Conservation (phyloP, 2,888 invertebrate species). For the Heliconius charithonia region DNA sequence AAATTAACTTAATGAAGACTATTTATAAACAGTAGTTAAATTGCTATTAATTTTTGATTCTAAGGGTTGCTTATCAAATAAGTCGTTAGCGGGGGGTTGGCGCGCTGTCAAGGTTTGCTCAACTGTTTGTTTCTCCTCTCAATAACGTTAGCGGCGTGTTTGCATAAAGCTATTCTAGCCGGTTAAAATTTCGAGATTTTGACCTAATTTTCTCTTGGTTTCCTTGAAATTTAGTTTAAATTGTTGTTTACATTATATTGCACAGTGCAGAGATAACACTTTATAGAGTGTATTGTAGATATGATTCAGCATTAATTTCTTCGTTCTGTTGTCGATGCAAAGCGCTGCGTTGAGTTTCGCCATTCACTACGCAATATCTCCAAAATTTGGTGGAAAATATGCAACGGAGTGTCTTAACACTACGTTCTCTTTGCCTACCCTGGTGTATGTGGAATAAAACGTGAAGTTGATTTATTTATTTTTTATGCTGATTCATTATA, state of each 20-base stretch:
- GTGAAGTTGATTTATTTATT: too few species aligned
- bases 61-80: conserved; percentile 22
- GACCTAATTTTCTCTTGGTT: neutral
- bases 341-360: too few species aligned
- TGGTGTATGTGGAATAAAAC: too few species aligned
- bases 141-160: conserved; percentile 30
- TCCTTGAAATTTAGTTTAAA: neutral
- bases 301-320: too few species aligned
- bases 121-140: conserved; percentile 22
- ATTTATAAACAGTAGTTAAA: conserved; percentile 21
- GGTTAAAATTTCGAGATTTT: neutral
- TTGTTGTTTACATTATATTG: neutral
- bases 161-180: conserved; percentile 15
- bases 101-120: conserved; percentile 28
- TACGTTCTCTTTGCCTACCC: too few species aligned
- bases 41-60: neutral
- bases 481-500: too few species aligned
- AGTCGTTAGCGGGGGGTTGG: conserved; percentile 25
- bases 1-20: conserved; percentile 3
- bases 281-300: neutral
- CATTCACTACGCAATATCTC: too few species aligned
- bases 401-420: too few species aligned
- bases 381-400: too few species aligned
- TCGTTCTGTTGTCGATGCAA: too few species aligned
- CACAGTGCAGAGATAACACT: neutral